Evolutionary conservation across 2,113 vertebrate genomes (phyloP).

Genomic region (Ramphastos sulfuratus): DNA sequence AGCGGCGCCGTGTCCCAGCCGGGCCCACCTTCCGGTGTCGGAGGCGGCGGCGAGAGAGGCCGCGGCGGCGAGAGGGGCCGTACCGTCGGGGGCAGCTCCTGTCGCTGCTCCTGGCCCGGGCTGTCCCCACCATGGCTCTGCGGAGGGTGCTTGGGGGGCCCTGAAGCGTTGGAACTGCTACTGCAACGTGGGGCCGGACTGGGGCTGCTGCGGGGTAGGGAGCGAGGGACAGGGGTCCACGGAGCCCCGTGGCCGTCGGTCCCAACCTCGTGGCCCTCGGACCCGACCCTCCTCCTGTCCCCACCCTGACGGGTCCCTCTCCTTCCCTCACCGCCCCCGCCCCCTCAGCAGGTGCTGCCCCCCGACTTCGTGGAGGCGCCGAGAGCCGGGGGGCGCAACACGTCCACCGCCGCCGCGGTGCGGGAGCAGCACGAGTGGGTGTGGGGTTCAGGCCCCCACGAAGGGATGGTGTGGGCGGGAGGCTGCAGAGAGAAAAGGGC

Average conservation of each 20-base stretch:
- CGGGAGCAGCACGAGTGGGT: constrained; percentile 85
- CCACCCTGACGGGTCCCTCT: no score
- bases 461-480: no score
- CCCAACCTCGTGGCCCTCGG: no score
- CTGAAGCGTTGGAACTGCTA: not conserved
- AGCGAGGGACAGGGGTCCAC: no score
- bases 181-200: not conserved
- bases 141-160: not conserved
- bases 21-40: not conserved
- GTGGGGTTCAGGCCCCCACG: not conserved
- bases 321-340: no score
- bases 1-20: no score
- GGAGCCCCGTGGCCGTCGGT: no score
- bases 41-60: not conserved
- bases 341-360: constrained; percentile 62
- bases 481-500: not conserved
- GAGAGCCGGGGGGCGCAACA: constrained; percentile 76
- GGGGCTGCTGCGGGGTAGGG: no score
- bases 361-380: constrained; percentile 75
- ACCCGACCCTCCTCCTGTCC: not conserved
- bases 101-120: not conserved
- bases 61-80: fast-evolving
- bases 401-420: constrained; percentile 76
- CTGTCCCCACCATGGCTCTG: not conserved
- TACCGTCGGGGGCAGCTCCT: not conserved